Percentiles rank a stretch among this genome's conserved stretches.
Evolutionary conservation across 2,888 invertebrate genomes (phyloP).

Genomic region (Drosophila anomelani): DNA sequence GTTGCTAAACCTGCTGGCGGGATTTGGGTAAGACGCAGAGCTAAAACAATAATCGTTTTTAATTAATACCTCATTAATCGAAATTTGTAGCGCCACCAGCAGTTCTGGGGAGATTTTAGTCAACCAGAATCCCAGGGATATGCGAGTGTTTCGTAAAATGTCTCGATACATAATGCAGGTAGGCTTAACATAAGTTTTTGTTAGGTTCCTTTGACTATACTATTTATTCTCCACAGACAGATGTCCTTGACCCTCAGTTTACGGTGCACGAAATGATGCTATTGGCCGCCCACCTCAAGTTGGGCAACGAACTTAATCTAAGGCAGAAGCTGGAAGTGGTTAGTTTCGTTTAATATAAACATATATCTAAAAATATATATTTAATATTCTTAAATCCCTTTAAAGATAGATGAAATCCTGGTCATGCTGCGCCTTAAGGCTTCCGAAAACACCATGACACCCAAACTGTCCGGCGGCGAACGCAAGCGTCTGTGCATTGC

Average conservation of each 20-base stretch:
- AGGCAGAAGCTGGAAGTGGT: constrained; percentile 90
- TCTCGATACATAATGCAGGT: constrained; percentile 98
- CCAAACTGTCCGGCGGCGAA: constrained; percentile 95
- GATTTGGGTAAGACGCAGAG: constrained; percentile 90
- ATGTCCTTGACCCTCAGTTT: constrained; percentile 93
- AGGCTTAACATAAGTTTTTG: neutral
- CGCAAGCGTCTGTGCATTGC: constrained; percentile 97
- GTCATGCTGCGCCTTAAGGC: constrained; percentile 91
- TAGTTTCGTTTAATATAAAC: constrained; percentile 76
- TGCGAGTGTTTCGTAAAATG: constrained; percentile 92
- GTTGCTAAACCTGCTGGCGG: constrained; percentile 94
- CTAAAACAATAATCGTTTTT: neutral
- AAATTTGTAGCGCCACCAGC: constrained; percentile 86
- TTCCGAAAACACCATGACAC: constrained; percentile 90
- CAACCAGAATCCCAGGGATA: constrained; percentile 91
- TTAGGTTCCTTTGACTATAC: neutral
- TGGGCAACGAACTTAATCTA: constrained; percentile 88
- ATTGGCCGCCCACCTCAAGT: constrained; percentile 95
- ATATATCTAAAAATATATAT: neutral
- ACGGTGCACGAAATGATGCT: constrained; percentile 95
- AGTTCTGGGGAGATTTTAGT: constrained; percentile 91
- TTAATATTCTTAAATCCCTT: constrained; percentile 62
- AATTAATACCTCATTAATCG: neutral
- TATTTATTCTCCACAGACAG: constrained; percentile 85
- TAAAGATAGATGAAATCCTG: constrained; percentile 94